Evolutionary conservation across 2,797 vertebrate species (phyloP).

Genomic region (Rhodeus uyekii): DNA sequence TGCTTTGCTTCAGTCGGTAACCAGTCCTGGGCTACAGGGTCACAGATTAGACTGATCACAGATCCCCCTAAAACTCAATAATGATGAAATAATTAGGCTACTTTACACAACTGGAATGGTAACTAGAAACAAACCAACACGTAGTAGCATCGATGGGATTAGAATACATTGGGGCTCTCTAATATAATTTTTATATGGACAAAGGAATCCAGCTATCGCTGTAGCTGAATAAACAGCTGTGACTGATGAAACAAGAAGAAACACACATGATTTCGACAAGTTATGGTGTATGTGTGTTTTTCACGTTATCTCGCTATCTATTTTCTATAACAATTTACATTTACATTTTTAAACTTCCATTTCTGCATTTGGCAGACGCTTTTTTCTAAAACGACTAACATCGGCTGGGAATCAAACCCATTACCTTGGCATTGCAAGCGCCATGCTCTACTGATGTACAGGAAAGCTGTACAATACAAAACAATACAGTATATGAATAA

Average conservation of each 20-base stretch:
- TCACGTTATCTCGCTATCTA: neutral
- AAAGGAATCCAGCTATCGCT: neutral
- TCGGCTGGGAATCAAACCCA: too few relatives aligned
- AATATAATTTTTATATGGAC: too few relatives aligned
- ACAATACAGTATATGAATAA: neutral
- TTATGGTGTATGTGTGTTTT: neutral
- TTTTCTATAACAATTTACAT: too few relatives aligned
- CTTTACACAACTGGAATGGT: neutral
- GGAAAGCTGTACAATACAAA: too few relatives aligned
- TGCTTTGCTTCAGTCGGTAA: neutral
- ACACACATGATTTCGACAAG: neutral
- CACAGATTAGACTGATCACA: neutral
- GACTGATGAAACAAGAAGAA: neutral
- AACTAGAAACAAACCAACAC: too few relatives aligned
- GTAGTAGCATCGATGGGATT: too few relatives aligned
- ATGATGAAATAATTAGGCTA: neutral
- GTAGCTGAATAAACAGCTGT: neutral
- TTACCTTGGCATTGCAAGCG: too few relatives aligned
- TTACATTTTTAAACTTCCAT: too few relatives aligned
- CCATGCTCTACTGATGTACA: too few relatives aligned
- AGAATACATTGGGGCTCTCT: too few relatives aligned
- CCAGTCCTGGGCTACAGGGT: neutral
- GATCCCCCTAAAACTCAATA: neutral
- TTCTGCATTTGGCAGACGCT: too few relatives aligned
- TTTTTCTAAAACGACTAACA: too few relatives aligned